A percentile compares a stretch with the other conserved stretches of the same genome.
Evolutionary conservation across 2,797 vertebrate genomes (phyloP).

Genomic region (Trachops cirrhosus): DNA sequence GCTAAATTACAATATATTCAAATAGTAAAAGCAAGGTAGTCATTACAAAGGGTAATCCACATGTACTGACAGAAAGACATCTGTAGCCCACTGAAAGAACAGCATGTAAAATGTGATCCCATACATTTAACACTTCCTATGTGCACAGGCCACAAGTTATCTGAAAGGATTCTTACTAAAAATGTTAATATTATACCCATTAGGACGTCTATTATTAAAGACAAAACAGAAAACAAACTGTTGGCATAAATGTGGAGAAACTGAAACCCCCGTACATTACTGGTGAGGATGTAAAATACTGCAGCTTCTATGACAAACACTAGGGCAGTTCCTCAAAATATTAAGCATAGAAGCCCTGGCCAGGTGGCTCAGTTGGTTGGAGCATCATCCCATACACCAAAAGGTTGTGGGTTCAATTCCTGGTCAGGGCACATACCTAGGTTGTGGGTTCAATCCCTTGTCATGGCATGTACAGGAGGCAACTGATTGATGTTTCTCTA

Average conservation of each 20-base stretch:
- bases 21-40: slow-evolving; percentile 7
- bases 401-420: not conserved
- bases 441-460: not conserved
- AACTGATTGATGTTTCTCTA: not conserved
- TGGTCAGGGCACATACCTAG: not conserved
- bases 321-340: not conserved
- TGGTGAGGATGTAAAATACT: not conserved
- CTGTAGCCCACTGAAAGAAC: not conserved
- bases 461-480: not conserved
- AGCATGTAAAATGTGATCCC: not conserved
- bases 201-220: not conserved
- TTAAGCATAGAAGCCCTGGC: not conserved
- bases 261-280: not conserved
- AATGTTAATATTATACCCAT: not conserved
- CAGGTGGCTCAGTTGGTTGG: not conserved
- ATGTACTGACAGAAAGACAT: not conserved
- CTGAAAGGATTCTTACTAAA: slow-evolving; percentile 9
- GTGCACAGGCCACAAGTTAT: not conserved
- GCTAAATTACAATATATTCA: not conserved
- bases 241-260: not conserved
- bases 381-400: not conserved
- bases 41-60: not conserved
- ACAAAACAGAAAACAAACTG: not conserved
- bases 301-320: not conserved
- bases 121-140: not conserved